Base-by-base conservation (phyloP, 2,888 invertebrate species). In the Polietes domitor region DNA sequence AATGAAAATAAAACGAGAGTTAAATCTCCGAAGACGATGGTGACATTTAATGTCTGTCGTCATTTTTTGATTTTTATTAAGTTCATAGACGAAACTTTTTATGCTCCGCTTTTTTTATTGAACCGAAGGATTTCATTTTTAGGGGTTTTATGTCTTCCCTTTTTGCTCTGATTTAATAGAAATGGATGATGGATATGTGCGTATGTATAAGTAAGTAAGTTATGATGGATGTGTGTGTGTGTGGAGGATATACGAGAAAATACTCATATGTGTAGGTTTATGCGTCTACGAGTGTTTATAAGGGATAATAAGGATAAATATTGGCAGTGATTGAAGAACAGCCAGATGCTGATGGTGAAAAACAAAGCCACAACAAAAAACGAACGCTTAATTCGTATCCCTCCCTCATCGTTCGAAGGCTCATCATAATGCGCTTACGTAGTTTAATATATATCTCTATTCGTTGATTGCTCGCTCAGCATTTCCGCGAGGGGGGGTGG, bases 31-130 rank as follows among this genome's bases (percentile, higher is more conserved):
- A 24, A 10, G 5, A 55, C 7, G 61, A 77, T 79, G 76, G 73
- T 83, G 83, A 83, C 83, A 80, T 83, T 80, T 77, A 77, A 74
- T 80, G 80, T 74, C 26, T 83, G 80, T 77, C 71, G 73, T 83
- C 83, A 83, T 77, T 73, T n/a, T 83, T 83, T 77, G 77, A 80
- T 83, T 77, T 80, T 82, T 82, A 65, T 83, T 77, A 78, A 75
- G 72, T 32, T 79, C 65, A 72, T 75, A 65, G 58, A 71, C 77
- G 63, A 55, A 17, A 19, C 43, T 58, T 73, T 70, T 21, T 77
- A 50, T 75, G 74, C 7, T 43, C 12, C 26, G 68, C 50, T 47
- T 58, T 79, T 83, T 83, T 83, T 83, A 77, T 83, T 83, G 77
- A 79, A 58, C 28, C 41, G 17, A 61, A 73, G 15, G 72, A 61